Evolutionary conservation across 2,797 vertebrate genomes (phyloP).

Genomic region (Aeoliscus strigatus): DNA sequence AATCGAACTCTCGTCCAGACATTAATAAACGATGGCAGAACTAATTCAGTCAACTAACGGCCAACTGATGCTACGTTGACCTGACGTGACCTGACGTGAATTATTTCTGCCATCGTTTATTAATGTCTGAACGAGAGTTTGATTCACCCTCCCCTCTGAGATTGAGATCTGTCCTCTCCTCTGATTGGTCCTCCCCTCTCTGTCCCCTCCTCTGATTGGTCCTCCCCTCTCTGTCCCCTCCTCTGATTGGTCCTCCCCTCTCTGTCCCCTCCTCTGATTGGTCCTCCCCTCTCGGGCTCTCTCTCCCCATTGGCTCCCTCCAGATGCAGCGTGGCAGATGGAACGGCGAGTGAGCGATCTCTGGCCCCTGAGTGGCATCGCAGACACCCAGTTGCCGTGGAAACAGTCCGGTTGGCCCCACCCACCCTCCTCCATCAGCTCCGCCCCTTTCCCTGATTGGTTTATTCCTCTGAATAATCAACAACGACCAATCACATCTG

Average conservation of each 20-base stretch:
- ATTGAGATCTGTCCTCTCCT: constrained; percentile 13
- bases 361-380: constrained; percentile 76
- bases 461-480: constrained; percentile 14
- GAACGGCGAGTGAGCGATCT: constrained; percentile 89
- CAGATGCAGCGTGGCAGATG: constrained; percentile 96
- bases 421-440: background rate
- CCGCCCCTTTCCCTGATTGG: constrained; percentile 19
- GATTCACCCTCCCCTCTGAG: too few relatives aligned
- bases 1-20: too few relatives aligned
- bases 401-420: constrained; percentile 85
- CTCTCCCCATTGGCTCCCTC: constrained; percentile 47
- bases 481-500: too few relatives aligned
- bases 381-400: constrained; percentile 86
- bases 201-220: constrained; percentile 46
- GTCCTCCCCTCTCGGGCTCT: constrained; percentile 24
- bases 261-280: constrained; percentile 43
- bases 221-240: constrained; percentile 5
- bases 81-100: too few relatives aligned
- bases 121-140: too few relatives aligned
- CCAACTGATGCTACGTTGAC: too few relatives aligned
- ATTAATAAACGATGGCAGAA: too few relatives aligned
- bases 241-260: constrained; percentile 47
- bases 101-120: too few relatives aligned
- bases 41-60: too few relatives aligned
- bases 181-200: constrained; percentile 44